These are phyloP conservation scores for Hapalemur alaotrensis DNA, from an alignment of 2,797 vertebrate species.

Conservation along the genomic window DNA sequence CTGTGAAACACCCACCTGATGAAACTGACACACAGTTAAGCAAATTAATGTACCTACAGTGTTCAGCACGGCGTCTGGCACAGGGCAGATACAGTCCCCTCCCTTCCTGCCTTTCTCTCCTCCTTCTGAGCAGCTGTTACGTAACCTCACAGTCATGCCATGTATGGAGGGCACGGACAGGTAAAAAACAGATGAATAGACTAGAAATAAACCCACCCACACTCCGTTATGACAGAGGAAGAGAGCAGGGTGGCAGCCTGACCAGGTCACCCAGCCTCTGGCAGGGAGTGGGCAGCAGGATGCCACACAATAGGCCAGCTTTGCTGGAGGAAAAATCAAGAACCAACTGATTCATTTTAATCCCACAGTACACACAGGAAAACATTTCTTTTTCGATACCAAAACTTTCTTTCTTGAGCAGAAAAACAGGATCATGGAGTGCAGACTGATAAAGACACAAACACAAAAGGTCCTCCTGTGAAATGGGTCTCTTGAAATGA, in stretches of 20 bases:
- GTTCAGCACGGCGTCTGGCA: background rate
- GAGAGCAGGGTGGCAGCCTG: background rate
- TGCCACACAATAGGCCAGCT: background rate
- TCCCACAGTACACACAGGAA: background rate
- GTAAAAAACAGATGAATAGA: background rate
- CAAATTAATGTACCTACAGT: fast-evolving
- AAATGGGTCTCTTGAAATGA: background rate
- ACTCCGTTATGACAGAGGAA: background rate
- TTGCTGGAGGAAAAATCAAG: background rate
- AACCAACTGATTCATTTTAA: background rate
- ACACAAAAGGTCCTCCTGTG: background rate
- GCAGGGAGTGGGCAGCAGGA: background rate
- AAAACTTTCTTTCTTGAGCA: background rate
- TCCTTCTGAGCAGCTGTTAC: background rate
- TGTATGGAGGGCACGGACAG: background rate
- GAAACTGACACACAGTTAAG: background rate
- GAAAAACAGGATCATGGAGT: background rate
- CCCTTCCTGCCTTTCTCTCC: background rate
- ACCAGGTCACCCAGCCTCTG: background rate
- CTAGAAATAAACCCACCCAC: background rate
- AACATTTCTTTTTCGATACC: background rate
- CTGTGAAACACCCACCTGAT: background rate
- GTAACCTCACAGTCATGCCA: background rate
- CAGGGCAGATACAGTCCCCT: background rate
- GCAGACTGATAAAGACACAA: background rate